Evolutionary conservation across 2,797 vertebrate genomes (phyloP).

Genomic region (Hyperoplus lanceolatus): DNA sequence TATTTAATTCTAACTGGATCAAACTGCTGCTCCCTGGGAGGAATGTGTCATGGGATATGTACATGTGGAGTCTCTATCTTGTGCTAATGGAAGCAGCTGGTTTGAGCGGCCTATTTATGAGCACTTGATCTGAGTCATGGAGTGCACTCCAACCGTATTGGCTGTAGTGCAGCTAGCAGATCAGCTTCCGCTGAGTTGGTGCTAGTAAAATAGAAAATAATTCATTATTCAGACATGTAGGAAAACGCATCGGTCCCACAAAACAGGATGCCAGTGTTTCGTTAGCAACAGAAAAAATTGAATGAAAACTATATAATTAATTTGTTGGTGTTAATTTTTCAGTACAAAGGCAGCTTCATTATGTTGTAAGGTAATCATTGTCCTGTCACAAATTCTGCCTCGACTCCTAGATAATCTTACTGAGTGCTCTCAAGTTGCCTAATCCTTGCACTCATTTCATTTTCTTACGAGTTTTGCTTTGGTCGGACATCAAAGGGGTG

Average conservation of each 20-base stretch:
- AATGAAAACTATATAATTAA: conserved; percentile 21
- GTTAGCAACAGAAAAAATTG: neutral
- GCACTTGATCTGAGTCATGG: conserved; percentile 58
- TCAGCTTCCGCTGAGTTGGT: conserved; percentile 58
- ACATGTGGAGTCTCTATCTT: conserved; percentile 42
- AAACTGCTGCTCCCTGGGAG: conserved; percentile 48
- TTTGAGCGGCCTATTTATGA: conserved; percentile 68
- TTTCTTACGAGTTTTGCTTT: conserved; percentile 58
- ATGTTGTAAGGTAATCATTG: conserved; percentile 24
- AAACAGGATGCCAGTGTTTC: conserved; percentile 15
- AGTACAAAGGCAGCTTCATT: conserved; percentile 26
- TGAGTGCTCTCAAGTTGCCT: conserved; percentile 65
- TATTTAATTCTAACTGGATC: conserved; percentile 58
- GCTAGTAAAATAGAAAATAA: conserved; percentile 26
- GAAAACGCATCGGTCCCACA: neutral
- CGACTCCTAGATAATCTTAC: conserved; percentile 56
- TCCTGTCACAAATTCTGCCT: conserved; percentile 63
- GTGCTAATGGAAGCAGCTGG: conserved; percentile 65
- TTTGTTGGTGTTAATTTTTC: conserved; percentile 25
- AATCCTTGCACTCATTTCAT: conserved; percentile 61
- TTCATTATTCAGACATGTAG: conserved; percentile 10
- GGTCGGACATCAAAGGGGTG: conserved; percentile 71
- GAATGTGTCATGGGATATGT: conserved; percentile 69
- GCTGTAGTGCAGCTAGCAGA: conserved; percentile 28
- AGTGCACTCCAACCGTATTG: conserved; percentile 47